Percentiles rank a stretch among this genome's conserved stretches.
Evolutionary conservation across 1,140 invertebrate genomes (phyloP).

Genomic region (Druon quercuslanigerum): DNA sequence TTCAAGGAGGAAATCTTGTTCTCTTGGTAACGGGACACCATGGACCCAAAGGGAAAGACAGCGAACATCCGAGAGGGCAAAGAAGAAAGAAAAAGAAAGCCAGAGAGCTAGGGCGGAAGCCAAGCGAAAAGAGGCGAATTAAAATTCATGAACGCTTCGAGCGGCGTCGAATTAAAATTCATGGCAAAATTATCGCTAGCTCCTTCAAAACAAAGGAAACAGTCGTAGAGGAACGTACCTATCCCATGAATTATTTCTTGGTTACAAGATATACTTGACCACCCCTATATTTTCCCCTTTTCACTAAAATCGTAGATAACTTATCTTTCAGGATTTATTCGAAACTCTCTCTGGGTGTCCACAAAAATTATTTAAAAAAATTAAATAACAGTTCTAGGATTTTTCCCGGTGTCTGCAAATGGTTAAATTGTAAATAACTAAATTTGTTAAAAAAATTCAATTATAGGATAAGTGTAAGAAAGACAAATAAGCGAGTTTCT

Average conservation of each 20-base stretch:
- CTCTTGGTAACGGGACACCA: constrained; percentile 23
- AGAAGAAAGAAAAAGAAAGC: constrained; percentile 7
- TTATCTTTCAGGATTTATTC: constrained; percentile 1
- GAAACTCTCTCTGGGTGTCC: neutral
- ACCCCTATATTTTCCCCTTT: neutral
- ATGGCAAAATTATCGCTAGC: constrained; percentile 26
- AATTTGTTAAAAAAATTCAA: too few species aligned
- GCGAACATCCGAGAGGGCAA: neutral
- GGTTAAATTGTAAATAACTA: too few species aligned
- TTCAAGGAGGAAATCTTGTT: constrained; percentile 39
- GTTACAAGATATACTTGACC: neutral
- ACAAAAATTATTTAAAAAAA: too few species aligned
- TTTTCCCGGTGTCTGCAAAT: too few species aligned
- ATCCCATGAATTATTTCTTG: constrained; percentile 8
- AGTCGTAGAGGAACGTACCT: constrained; percentile 9
- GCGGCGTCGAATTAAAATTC: constrained; percentile 23
- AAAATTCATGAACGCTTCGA: constrained; percentile 24
- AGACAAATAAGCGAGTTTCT: too few species aligned
- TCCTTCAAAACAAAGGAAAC: constrained; percentile 17
- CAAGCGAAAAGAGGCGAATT: constrained; percentile 27
- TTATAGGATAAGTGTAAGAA: too few species aligned
- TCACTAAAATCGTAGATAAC: neutral
- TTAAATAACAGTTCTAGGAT: too few species aligned
- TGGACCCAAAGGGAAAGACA: constrained; percentile 16
- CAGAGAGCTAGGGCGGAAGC: neutral